A percentile compares a stretch with the other conserved stretches of the same genome.
Conservation (phyloP, 2,113 vertebrate species). For the Paradoxurus hermaphroditus region DNA sequence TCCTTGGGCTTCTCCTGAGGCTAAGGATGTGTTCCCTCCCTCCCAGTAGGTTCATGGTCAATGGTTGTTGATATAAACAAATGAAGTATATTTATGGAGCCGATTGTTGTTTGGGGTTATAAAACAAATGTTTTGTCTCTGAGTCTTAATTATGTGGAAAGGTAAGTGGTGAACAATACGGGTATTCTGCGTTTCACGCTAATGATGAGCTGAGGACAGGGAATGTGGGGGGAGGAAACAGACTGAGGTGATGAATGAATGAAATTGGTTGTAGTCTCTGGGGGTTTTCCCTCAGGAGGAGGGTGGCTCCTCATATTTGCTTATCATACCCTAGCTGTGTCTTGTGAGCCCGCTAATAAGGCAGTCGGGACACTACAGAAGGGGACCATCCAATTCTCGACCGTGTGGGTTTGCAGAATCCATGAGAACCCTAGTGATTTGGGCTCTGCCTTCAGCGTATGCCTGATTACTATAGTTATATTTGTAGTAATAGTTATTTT, state of each 20-base stretch:
- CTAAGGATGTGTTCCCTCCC: neutral
- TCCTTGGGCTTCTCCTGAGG: neutral
- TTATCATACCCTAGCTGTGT: neutral
- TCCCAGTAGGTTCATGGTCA: too few relatives aligned
- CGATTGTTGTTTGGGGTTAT: neutral
- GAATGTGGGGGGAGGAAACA: neutral
- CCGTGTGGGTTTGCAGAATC: neutral
- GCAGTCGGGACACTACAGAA: neutral
- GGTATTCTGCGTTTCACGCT: neutral
- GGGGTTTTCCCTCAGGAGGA: neutral
- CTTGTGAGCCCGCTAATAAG: neutral
- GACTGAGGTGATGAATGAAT: neutral
- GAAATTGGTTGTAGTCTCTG: neutral
- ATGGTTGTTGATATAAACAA: neutral
- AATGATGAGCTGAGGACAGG: neutral
- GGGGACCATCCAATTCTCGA: rapidly evolving
- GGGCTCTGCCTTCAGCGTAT: neutral
- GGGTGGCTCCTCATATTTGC: slow-evolving; percentile 24
- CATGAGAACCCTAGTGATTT: neutral
- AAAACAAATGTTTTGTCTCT: neutral
- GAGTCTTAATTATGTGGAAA: neutral
- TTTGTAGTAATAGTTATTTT: slow-evolving; percentile 14
- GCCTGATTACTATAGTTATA: neutral
- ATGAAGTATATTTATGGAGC: neutral
- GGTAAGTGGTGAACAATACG: neutral